These are phyloP conservation scores for Heliothis virescens DNA, from an alignment of 1,140 invertebrate genomes.

Conservation along the genomic window DNA sequence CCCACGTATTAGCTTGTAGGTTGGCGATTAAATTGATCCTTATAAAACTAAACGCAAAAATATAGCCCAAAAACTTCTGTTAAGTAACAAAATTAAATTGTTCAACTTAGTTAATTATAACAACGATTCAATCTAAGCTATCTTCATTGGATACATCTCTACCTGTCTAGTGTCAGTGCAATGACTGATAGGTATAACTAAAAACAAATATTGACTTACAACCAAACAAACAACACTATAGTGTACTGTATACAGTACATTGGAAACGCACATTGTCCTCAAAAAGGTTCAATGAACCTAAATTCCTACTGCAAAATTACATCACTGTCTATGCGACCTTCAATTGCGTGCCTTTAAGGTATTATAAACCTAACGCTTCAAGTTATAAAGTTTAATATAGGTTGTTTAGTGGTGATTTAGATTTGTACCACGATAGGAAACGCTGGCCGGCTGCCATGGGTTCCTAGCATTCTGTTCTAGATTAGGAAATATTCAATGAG, in stretches of 20 bases:
- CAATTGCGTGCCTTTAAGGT: slow-evolving; percentile 10
- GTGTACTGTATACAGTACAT: slow-evolving; percentile 7
- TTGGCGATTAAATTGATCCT: too few species aligned
- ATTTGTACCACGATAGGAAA: slow-evolving; percentile 43
- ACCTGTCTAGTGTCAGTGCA: too few species aligned
- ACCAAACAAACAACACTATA: neutral
- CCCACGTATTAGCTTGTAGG: too few species aligned
- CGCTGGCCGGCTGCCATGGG: slow-evolving; percentile 52
- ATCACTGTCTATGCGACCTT: slow-evolving; percentile 58
- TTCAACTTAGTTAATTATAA: too few species aligned
- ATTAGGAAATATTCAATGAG: slow-evolving; percentile 22
- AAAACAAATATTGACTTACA: slow-evolving; percentile 3
- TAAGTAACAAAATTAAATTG: too few species aligned
- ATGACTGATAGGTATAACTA: too few species aligned
- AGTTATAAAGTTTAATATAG: slow-evolving; percentile 46
- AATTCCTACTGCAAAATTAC: slow-evolving; percentile 53
- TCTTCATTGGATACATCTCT: too few species aligned
- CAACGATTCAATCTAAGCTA: too few species aligned
- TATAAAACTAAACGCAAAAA: too few species aligned
- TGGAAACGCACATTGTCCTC: slow-evolving; percentile 50
- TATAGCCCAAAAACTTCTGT: too few species aligned
- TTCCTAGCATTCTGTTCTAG: slow-evolving; percentile 42
- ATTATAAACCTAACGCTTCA: slow-evolving; percentile 10
- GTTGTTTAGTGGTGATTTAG: slow-evolving; percentile 11
- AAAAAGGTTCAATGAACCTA: slow-evolving; percentile 50